phyloP scores from a whole-genome alignment of 1,140 invertebrate species.

The Colletes gigas region DNA sequence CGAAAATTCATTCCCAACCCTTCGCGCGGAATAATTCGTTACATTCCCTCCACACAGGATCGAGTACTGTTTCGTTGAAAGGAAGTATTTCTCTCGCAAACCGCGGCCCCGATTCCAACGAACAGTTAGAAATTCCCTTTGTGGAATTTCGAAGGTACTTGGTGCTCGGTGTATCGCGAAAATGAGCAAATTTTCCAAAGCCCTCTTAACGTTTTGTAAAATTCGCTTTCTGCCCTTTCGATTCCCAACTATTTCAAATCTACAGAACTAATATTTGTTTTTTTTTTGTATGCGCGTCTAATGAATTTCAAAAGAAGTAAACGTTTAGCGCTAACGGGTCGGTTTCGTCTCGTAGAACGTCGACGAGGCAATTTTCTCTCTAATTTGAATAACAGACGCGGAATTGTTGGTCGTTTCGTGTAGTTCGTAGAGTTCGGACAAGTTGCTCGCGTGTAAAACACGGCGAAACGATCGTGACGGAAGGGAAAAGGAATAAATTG shows the following conservation, averaged over 20 bases:
- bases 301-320: no score
- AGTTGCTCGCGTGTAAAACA: not conserved
- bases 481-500: not conserved
- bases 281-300: no score
- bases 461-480: not conserved
- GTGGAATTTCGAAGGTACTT: slow-evolving; percentile 11
- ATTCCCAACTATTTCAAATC: not conserved
- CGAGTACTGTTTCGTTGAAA: not conserved
- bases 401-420: no score
- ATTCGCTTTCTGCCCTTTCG: not conserved
- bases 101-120: not conserved
- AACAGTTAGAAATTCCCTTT: slow-evolving; percentile 15
- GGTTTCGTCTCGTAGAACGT: no score
- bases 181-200: slow-evolving; percentile 18
- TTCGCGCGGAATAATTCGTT: slow-evolving; percentile 10
- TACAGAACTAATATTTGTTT: not conserved
- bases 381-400: no score
- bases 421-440: no score
- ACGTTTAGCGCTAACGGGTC: no score
- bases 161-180: not conserved
- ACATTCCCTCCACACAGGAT: not conserved
- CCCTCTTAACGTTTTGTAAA: not conserved
- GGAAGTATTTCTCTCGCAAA: slow-evolving; percentile 4
- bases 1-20: not conserved
- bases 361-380: no score